These are phyloP conservation scores for Balaeniceps rex DNA, from an alignment of 2,113 vertebrate species.

Conservation along the genomic window DNA sequence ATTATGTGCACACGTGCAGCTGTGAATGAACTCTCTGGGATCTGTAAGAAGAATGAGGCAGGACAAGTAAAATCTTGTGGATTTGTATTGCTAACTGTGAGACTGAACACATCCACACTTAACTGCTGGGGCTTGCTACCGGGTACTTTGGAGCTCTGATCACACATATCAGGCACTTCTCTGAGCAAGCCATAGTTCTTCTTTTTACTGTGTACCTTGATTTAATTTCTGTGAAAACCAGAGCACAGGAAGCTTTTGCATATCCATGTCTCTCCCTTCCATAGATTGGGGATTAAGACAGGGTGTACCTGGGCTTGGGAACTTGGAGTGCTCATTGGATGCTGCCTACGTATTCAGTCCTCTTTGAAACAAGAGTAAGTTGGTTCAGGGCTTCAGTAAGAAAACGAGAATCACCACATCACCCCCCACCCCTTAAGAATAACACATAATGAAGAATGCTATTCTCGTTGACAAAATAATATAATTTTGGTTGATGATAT, in stretches of 20 bases:
- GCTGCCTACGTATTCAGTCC: background rate
- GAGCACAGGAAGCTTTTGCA: background rate
- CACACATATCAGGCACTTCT: background rate
- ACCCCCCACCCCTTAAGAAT: background rate
- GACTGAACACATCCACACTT: background rate
- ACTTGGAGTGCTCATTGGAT: background rate
- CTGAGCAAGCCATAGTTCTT: background rate
- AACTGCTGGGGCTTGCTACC: background rate
- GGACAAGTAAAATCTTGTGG: background rate
- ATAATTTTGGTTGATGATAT: background rate
- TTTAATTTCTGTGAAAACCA: background rate
- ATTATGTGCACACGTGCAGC: background rate
- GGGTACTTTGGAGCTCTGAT: background rate
- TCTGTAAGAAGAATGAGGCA: background rate
- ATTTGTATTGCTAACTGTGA: background rate
- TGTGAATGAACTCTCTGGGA: background rate
- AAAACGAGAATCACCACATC: background rate
- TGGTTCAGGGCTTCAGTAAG: background rate
- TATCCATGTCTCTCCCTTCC: background rate
- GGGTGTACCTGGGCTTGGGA: background rate
- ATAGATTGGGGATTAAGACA: background rate
- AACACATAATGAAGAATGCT: background rate
- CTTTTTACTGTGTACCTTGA: background rate
- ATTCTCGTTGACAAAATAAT: background rate
- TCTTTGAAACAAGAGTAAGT: background rate